Evolutionary conservation across 1,140 invertebrate genomes (phyloP).

Genomic region (Caenorhabditis briggsae): DNA sequence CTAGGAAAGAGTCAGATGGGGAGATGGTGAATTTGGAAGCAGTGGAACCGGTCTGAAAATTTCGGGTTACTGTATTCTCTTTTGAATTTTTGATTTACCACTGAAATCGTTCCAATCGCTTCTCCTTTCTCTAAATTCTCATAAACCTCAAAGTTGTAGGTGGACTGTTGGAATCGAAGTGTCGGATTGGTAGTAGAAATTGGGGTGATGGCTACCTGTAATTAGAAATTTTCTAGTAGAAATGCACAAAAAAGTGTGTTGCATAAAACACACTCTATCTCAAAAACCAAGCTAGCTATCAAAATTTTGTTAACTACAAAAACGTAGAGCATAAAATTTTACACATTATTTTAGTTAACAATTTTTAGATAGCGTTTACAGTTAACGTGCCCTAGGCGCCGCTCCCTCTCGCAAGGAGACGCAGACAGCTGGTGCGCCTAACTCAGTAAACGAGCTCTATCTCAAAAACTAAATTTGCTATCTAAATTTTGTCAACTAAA

Average conservation of each 20-base stretch:
- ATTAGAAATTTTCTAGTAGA: background rate
- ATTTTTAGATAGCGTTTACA: background rate
- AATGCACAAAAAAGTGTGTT: no score
- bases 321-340: no score
- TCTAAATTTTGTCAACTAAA: no score
- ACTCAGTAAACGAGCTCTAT: no score
- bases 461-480: no score
- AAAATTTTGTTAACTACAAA: background rate
- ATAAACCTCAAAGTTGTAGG: constrained; percentile 68
- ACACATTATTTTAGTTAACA: no score
- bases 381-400: no score
- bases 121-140: constrained; percentile 62
- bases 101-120: constrained; percentile 31
- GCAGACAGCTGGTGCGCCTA: background rate
- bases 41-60: constrained; percentile 12
- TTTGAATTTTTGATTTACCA: background rate
- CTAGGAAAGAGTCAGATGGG: constrained; percentile 65
- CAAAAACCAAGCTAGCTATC: background rate
- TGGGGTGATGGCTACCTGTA: constrained; percentile 56
- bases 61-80: background rate
- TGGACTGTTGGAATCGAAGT: constrained; percentile 46
- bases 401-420: background rate
- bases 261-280: no score
- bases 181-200: constrained; percentile 25
- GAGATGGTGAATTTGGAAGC: constrained; percentile 49